These are phyloP conservation scores for Monomorium pharaonis DNA, from an alignment of 1,140 invertebrate genomes.

Conservation along the genomic window DNA sequence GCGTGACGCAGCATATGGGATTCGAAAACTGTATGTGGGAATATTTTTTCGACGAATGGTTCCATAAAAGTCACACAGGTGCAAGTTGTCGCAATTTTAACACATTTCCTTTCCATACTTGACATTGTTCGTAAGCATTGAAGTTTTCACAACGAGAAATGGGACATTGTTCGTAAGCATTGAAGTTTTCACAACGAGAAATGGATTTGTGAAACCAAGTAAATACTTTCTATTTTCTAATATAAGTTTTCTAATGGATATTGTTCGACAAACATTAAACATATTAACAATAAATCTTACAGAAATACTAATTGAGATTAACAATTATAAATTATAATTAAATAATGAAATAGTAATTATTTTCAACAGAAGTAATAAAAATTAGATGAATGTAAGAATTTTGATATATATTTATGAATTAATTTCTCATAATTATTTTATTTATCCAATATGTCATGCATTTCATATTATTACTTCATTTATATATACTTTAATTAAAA, in stretches of 20 bases:
- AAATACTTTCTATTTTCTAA: not conserved
- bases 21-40: not conserved
- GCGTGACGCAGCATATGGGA: not conserved
- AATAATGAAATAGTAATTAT: too few relatives aligned
- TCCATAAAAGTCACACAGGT: conserved; percentile 12
- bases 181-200: not conserved
- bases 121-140: not conserved
- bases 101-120: not conserved
- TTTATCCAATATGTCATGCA: too few relatives aligned
- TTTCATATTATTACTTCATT: too few relatives aligned
- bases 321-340: not conserved
- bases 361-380: not conserved
- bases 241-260: not conserved
- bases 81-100: conserved; percentile 8
- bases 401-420: too few relatives aligned
- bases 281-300: not conserved
- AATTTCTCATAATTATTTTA: too few relatives aligned
- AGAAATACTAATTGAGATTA: not conserved
- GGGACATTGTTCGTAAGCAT: not conserved
- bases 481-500: not conserved
- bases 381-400: not conserved
- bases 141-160: not conserved
- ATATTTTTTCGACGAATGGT: not conserved
- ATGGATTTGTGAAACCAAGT: not conserved
- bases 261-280: not conserved